Conservation (phyloP, 2,797 vertebrate species). For the Holocentrus rufus region DNA sequence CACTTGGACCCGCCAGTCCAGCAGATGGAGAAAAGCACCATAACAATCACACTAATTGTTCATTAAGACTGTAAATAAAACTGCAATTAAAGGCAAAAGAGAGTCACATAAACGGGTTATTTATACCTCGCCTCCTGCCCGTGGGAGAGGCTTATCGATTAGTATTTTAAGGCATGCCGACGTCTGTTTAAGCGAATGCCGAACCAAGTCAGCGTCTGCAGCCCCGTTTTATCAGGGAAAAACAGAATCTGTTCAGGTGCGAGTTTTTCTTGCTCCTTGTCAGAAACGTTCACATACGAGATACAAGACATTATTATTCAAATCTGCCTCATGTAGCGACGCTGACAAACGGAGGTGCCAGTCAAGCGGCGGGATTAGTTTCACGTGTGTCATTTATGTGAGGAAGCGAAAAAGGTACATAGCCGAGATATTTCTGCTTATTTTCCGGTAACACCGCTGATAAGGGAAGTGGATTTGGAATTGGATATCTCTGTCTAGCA, state of each 20-base stretch:
- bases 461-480: slow-evolving; percentile 40
- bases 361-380: slow-evolving; percentile 62
- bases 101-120: slow-evolving; percentile 60
- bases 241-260: slow-evolving; percentile 45
- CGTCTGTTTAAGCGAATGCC: slow-evolving; percentile 60
- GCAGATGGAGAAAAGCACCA: slow-evolving; percentile 45
- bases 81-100: slow-evolving; percentile 63
- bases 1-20: slow-evolving; percentile 15
- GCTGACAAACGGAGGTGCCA: slow-evolving; percentile 61
- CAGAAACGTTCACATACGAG: slow-evolving; percentile 50
- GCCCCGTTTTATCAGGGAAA: slow-evolving; percentile 55
- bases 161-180: slow-evolving; percentile 67
- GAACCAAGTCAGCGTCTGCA: slow-evolving; percentile 60
- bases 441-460: slow-evolving; percentile 39
- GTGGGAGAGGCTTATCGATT: slow-evolving; percentile 63
- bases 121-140: slow-evolving; percentile 60
- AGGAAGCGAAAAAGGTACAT: slow-evolving; percentile 38
- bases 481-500: slow-evolving; percentile 42
- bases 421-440: slow-evolving; percentile 29
- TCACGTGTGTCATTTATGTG: slow-evolving; percentile 57
- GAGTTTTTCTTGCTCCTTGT: slow-evolving; percentile 37
- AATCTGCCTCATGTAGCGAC: slow-evolving; percentile 48
- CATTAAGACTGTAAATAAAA: slow-evolving; percentile 68
- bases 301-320: slow-evolving; percentile 61
- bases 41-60: slow-evolving; percentile 66